Base-by-base conservation (phyloP, 2,797 vertebrate genomes). In the Pempheris klunzingeri region DNA sequence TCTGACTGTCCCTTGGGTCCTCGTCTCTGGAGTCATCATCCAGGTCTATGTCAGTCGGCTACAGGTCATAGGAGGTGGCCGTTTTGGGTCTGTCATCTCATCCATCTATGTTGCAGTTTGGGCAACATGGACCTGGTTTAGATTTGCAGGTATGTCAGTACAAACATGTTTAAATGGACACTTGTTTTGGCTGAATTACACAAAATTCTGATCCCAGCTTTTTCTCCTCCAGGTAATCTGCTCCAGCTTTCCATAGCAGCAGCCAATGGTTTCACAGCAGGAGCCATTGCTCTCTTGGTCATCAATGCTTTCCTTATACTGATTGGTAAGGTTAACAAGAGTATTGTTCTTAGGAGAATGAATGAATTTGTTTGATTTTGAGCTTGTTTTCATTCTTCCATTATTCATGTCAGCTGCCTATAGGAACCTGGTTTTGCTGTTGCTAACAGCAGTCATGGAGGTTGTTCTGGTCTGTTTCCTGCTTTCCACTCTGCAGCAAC, bases 101-200 rank as follows among this genome's bases (percentile, higher is more conserved):
- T 95, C 95, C 73, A 92, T 95, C 84, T 97, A 96, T 7, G 91
- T 92, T 7, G 94, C 79, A 28, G 88, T 97, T n/a, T 97, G 96
- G 97, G 96, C 94, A 28, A 94, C 90, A 0, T 98, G 96, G 97
- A 92, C 93, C 47, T 97, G 97, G 96, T 96, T 96, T 80, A 94
- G 95, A 8, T 94, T 97, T 85, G 93, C 96, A 95, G 96, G 96
- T 97, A 91, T 55, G 61, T 66, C 38, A 30, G 13, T 43, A 11
- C 18, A 64, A 44, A 57, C 6, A 13, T 26, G n/a, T 36, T 67
- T 17, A 26, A 0, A 17, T 18, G 1, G 1, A 72, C 0, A 53
- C 49, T 36, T 60, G 17, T 20, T 44, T 3, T 20, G 1, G 55
- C 0, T 68, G 24, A 80, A 53, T 36, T 24, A 39, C 3, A 41